These are phyloP conservation scores for Asteroscopus sphinx DNA, from an alignment of 2,888 invertebrate genomes.

Conservation along the genomic window DNA sequence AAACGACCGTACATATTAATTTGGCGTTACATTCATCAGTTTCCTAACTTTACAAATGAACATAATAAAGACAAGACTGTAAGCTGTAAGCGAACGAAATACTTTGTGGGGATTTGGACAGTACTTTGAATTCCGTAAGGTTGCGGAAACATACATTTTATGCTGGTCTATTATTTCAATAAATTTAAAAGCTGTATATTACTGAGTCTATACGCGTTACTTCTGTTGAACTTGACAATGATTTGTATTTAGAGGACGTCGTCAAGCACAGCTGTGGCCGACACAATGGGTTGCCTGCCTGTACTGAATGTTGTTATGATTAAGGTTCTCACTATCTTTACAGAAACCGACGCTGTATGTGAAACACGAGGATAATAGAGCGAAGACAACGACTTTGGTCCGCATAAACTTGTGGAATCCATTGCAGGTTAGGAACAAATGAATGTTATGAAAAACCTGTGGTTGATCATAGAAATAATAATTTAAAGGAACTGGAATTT, in stretches of 20 bases:
- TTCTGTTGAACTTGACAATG: slow-evolving; percentile 82
- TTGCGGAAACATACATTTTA: slow-evolving; percentile 18
- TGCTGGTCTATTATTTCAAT: slow-evolving; percentile 21
- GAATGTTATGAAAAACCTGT: neutral
- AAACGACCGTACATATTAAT: neutral
- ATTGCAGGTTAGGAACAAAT: slow-evolving; percentile 1
- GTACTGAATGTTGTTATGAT: slow-evolving; percentile 72
- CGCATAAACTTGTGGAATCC: neutral
- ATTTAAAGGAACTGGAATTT: slow-evolving; percentile 10
- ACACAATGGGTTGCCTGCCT: slow-evolving; percentile 73
- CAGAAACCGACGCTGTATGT: slow-evolving; percentile 39
- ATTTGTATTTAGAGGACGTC: slow-evolving; percentile 77
- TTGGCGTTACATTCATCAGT: neutral
- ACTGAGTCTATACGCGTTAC: slow-evolving; percentile 67
- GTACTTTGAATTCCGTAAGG: slow-evolving; percentile 18
- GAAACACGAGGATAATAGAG: slow-evolving; percentile 37
- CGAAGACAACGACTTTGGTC: slow-evolving; percentile 16
- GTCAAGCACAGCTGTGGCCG: slow-evolving; percentile 72
- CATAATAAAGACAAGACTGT: neutral
- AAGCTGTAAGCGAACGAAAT: neutral
- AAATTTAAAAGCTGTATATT: slow-evolving; percentile 43
- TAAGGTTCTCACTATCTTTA: slow-evolving; percentile 58
- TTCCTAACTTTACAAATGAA: slow-evolving; percentile 11
- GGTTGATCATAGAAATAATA: slow-evolving; percentile 1
- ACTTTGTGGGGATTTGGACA: neutral